Evolutionary conservation across 2,888 invertebrate genomes (phyloP).

Genomic region (Apodemia zela): DNA sequence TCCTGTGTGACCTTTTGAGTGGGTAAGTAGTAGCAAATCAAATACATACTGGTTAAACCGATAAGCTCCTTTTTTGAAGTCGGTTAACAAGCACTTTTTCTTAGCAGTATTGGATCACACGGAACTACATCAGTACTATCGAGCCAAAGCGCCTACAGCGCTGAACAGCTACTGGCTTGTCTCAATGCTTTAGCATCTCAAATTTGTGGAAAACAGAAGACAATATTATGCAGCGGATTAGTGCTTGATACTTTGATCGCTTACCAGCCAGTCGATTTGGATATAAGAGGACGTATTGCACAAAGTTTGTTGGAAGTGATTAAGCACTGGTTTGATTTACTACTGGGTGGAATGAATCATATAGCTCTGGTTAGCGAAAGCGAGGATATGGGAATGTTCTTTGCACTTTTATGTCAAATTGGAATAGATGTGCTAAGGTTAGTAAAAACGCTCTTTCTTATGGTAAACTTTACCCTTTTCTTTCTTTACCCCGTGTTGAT

Average conservation of each 20-base stretch:
- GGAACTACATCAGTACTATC: conserved; percentile 56
- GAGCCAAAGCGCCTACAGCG: conserved; percentile 67
- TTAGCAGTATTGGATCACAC: conserved; percentile 48
- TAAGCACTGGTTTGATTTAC: conserved; percentile 54
- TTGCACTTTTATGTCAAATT: conserved; percentile 55
- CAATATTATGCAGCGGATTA: conserved; percentile 56
- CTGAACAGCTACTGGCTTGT: conserved; percentile 60
- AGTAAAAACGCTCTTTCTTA: not conserved
- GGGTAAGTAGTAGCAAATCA: conserved; percentile 43
- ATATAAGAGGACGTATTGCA: conserved; percentile 45
- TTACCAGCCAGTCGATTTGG: conserved; percentile 56
- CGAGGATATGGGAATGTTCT: conserved; percentile 49
- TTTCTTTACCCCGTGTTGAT: no score
- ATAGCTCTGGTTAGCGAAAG: conserved; percentile 48
- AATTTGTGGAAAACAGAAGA: conserved; percentile 43
- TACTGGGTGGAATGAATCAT: conserved; percentile 54
- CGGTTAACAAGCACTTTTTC: not conserved
- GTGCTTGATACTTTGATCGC: conserved; percentile 59
- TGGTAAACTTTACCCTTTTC: no score
- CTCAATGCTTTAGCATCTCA: conserved; percentile 47
- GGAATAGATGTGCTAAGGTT: conserved; percentile 55
- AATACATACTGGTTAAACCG: no score
- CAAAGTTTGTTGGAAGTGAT: conserved; percentile 48
- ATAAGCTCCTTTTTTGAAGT: no score
- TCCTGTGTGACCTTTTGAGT: conserved; percentile 61